Evolutionary conservation across 2,888 invertebrate species (phyloP).

Genomic region (Camptogramma bilineatum): DNA sequence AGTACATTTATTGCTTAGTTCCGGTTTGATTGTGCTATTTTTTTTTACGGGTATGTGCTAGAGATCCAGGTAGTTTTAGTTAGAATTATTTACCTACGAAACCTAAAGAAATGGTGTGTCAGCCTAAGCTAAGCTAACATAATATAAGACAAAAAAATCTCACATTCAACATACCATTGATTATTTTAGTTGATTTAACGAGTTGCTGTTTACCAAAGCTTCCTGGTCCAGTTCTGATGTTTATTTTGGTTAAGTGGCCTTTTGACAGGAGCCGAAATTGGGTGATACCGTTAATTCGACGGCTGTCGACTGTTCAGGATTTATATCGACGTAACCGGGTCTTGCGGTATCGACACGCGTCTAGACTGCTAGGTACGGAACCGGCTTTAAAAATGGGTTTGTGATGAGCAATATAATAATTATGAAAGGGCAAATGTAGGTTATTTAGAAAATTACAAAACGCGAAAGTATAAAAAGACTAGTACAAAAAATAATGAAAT

Average conservation of each 20-base stretch:
- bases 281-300: constrained; percentile 72
- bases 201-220: constrained; percentile 1
- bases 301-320: constrained; percentile 56
- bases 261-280: constrained; percentile 65
- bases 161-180: too few species aligned
- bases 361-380: constrained; percentile 36
- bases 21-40: too few species aligned
- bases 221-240: not conserved
- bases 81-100: too few species aligned
- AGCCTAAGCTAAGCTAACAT: too few species aligned
- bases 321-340: constrained; percentile 80
- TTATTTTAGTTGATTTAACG: not conserved
- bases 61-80: too few species aligned
- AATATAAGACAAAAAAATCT: too few species aligned
- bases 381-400: constrained; percentile 7
- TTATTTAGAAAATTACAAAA: not conserved
- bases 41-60: too few species aligned
- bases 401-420: not conserved
- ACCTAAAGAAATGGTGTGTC: too few species aligned
- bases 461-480: not conserved
- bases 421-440: not conserved
- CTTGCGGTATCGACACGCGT: constrained; percentile 52
- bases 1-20: too few species aligned
- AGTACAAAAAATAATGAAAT: not conserved
- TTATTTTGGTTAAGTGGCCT: constrained; percentile 1